Base-by-base conservation (phyloP, 2,113 vertebrate species). In the Carassius carassius region DNA sequence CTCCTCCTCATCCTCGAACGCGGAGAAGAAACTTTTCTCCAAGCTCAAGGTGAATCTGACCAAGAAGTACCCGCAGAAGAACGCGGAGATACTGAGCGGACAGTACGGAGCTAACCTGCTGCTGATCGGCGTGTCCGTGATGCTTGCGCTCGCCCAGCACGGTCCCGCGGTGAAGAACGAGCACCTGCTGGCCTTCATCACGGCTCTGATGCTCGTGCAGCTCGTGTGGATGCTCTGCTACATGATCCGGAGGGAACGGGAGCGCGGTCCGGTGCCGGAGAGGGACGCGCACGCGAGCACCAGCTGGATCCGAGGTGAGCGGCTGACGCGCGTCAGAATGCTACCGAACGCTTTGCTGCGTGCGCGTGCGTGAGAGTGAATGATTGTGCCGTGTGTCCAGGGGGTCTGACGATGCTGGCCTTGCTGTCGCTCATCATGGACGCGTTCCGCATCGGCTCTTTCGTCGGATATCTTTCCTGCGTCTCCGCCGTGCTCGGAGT, bases 171-270 rank as follows among this genome's bases (percentile, higher is more conserved):
- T 97, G 87, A 91, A 92, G 78, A 95, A 96, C 90, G 93, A 96
- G 87, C 93, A 95, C 90, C 90, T 98, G 89, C 92, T 99, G 67
- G 92, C 96, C 82, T 95, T 96, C 74, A 92, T 98, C 84, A 96
- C 95, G 74, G 93, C 95, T 29, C 95, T 99, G 85, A 98, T 99
- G 97, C 91, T 96, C 56, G 92, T 98, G 78, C 98, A 99, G 94
- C 91, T 99, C 90, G 83, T 95, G 65, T 99, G 98, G 98, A 98
- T 99, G 98, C 90, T 97, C 87, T 98, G 97, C 96, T 98, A 98
- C 94, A 94, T 96, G 83, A 93, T 95, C 90, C 94, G 94, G 87
- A 94, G 95, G 90, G 89, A 93, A 87, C 93, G 93, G 16, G 95
- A 92, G 73, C 94, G 93, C 80, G 93, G 93, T 85, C 80, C 94